phyloP scores from a whole-genome alignment of 2,888 invertebrate species.

The Volucella zonaria region DNA sequence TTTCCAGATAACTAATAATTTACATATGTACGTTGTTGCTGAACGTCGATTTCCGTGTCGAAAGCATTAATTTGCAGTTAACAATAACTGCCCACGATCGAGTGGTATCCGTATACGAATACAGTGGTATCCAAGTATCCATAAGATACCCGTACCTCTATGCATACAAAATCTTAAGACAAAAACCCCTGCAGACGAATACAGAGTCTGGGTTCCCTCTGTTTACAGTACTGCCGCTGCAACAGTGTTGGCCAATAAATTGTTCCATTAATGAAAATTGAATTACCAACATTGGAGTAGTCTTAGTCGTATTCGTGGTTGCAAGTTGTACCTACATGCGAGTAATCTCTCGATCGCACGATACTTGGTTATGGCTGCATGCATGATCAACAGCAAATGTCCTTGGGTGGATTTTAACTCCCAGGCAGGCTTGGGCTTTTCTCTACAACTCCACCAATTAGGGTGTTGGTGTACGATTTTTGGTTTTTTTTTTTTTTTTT shows the following conservation, averaged over 20 bases:
- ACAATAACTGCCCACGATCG: slow-evolving; percentile 72
- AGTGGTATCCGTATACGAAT: not conserved
- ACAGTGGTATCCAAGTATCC: not conserved
- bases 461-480: slow-evolving; percentile 36
- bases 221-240: not conserved
- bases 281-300: slow-evolving; percentile 45
- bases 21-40: slow-evolving; percentile 52
- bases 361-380: slow-evolving; percentile 21
- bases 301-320: no score
- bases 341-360: slow-evolving; percentile 46
- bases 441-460: slow-evolving; percentile 38
- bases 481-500: slow-evolving; percentile 21
- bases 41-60: slow-evolving; percentile 72
- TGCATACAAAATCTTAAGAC: slow-evolving; percentile 19
- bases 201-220: slow-evolving; percentile 28
- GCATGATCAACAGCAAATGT: slow-evolving; percentile 56
- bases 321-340: not conserved
- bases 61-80: slow-evolving; percentile 73
- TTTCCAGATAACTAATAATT: slow-evolving; percentile 63
- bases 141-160: not conserved
- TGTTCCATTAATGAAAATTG: slow-evolving; percentile 72
- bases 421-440: slow-evolving; percentile 21
- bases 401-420: slow-evolving; percentile 64
- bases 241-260: slow-evolving; percentile 60
- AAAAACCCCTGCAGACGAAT: slow-evolving; percentile 36